A percentile compares a stretch with the other conserved stretches of the same genome.
Evolutionary conservation across 1,140 invertebrate species (phyloP).

Genomic region (Bemisia tabaci): DNA sequence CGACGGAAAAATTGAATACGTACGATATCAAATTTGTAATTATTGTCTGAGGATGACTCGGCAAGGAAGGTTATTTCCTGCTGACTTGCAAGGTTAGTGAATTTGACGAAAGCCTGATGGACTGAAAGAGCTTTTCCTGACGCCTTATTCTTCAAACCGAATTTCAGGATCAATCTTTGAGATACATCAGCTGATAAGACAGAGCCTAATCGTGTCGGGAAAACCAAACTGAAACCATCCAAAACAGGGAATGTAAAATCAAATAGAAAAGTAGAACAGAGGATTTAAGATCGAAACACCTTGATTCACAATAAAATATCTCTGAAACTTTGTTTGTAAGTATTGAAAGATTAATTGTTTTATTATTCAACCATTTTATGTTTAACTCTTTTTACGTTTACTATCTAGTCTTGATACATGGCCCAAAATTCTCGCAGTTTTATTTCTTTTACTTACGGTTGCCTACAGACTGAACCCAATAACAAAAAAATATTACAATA

Average conservation of each 20-base stretch:
- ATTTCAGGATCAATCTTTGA: slow-evolving; percentile 76
- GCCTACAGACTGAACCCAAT: too few relatives aligned
- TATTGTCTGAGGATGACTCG: slow-evolving; percentile 61
- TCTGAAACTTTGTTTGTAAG: too few relatives aligned
- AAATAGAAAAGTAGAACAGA: slow-evolving; percentile 6
- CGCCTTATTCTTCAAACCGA: slow-evolving; percentile 60
- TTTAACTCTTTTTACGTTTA: too few relatives aligned
- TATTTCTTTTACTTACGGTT: too few relatives aligned
- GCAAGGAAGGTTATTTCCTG: slow-evolving; percentile 87
- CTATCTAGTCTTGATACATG: too few relatives aligned
- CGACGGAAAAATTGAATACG: too few relatives aligned
- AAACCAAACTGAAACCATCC: slow-evolving; percentile 29
- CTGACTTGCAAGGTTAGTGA: slow-evolving; percentile 46
- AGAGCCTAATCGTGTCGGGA: slow-evolving; percentile 41
- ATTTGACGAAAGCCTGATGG: slow-evolving; percentile 85
- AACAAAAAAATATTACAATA: too few relatives aligned
- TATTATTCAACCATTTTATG: too few relatives aligned
- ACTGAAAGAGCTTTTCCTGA: slow-evolving; percentile 52
- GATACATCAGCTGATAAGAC: slow-evolving; percentile 58
- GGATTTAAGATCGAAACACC: slow-evolving; percentile 3
- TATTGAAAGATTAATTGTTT: too few relatives aligned
- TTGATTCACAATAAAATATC: too few relatives aligned
- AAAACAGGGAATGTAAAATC: not conserved
- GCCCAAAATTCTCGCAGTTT: too few relatives aligned
- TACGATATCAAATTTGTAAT: slow-evolving; percentile 88